phyloP scores from a whole-genome alignment of 2,888 invertebrate species.

The Drosophila pseudotakahashii region DNA sequence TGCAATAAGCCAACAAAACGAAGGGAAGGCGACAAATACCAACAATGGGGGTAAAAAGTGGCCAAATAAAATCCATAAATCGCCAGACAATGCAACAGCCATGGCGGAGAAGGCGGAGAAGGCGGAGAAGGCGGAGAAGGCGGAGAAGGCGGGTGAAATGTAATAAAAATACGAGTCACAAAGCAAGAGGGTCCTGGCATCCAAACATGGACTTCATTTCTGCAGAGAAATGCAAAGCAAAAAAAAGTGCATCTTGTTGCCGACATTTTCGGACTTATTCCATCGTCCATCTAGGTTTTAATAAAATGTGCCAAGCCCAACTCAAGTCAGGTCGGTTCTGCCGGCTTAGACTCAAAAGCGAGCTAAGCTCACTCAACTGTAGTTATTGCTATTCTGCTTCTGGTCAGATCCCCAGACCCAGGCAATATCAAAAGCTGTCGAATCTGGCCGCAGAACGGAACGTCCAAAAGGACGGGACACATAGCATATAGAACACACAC shows the following conservation, averaged over 20 bases:
- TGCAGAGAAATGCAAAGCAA: conserved; percentile 17
- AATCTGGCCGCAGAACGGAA: conserved; percentile 38
- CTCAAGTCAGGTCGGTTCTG: conserved; percentile 43
- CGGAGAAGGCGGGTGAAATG: conserved; percentile 14
- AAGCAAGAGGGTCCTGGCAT: conserved; percentile 20
- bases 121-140: too few species aligned
- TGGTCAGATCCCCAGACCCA: conserved; percentile 5
- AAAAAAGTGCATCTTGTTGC: conserved; percentile 41
- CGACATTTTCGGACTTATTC: conserved; percentile 43
- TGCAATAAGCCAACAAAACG: conserved; percentile 72
- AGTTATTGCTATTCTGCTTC: conserved; percentile 33
- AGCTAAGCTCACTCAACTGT: conserved; percentile 55
- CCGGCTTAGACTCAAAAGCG: conserved; percentile 29
- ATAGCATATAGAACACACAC: conserved; percentile 6
- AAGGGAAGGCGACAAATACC: conserved; percentile 76
- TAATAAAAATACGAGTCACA: conserved; percentile 62
- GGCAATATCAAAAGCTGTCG: conserved; percentile 52
- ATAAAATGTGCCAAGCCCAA: conserved; percentile 59
- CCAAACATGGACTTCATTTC: conserved; percentile 35
- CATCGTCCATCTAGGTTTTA: conserved; percentile 67
- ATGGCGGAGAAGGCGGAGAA: conserved; percentile 10
- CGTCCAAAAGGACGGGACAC: conserved; percentile 21
- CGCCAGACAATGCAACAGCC: conserved; percentile 70
- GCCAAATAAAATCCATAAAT: conserved; percentile 77
- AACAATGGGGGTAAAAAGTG: conserved; percentile 66